Conservation (phyloP, 2,888 invertebrate species). For the Zaprionus obscuricornis region DNA sequence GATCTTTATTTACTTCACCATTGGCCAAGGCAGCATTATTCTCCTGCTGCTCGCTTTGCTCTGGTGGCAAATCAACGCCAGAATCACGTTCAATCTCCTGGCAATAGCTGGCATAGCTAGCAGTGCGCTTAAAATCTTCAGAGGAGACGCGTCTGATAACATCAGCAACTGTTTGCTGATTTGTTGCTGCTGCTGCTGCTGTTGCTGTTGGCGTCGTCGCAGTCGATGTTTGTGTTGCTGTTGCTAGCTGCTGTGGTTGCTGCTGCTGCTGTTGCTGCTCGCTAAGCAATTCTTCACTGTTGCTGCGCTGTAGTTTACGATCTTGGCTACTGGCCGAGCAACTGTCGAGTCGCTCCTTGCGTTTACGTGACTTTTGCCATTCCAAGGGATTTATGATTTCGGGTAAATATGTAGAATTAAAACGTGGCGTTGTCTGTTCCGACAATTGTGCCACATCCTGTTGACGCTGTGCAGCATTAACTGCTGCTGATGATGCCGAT, state of each 20-base stretch:
- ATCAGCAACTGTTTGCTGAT: slow-evolving; percentile 40
- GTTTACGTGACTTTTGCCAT: slow-evolving; percentile 85
- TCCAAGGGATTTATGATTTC: slow-evolving; percentile 83
- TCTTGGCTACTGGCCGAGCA: slow-evolving; percentile 85
- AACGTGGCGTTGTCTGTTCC: slow-evolving; percentile 56
- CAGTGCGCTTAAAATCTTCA: slow-evolving; percentile 81
- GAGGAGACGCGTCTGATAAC: slow-evolving; percentile 81
- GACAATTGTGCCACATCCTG: slow-evolving; percentile 45
- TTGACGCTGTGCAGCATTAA: slow-evolving; percentile 21
- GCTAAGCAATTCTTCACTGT: slow-evolving; percentile 86
- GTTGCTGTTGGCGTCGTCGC: slow-evolving; percentile 9
- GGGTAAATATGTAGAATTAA: slow-evolving; percentile 82
- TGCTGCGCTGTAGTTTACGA: slow-evolving; percentile 86
- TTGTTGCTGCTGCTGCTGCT: neutral
- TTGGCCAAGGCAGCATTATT: slow-evolving; percentile 76
- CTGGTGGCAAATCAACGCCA: slow-evolving; percentile 32
- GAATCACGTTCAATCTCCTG: slow-evolving; percentile 68
- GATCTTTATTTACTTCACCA: slow-evolving; percentile 68
- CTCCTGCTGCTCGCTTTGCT: slow-evolving; percentile 54
- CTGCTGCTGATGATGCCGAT: slow-evolving; percentile 35
- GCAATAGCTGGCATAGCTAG: slow-evolving; percentile 74
- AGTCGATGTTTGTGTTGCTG: slow-evolving; percentile 20
- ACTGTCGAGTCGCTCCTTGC: slow-evolving; percentile 87
- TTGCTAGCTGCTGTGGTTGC: slow-evolving; percentile 9
- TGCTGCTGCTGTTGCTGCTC: slow-evolving; percentile 83